These are phyloP conservation scores for Cremastobaeus sp. DNA, from an alignment of 2,888 invertebrate species.

Conservation along the genomic window DNA sequence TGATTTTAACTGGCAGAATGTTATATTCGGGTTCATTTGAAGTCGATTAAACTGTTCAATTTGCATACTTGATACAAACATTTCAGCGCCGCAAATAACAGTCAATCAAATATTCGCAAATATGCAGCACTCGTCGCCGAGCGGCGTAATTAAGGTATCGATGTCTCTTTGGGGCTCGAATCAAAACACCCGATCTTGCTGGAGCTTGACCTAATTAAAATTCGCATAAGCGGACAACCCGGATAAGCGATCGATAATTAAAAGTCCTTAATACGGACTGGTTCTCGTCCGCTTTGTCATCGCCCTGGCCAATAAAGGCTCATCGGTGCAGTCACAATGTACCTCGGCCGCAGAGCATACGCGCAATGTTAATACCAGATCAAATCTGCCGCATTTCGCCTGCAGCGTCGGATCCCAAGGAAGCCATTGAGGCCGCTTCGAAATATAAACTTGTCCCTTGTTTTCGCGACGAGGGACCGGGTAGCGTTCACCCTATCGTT, in stretches of 20 bases:
- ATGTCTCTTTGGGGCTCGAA: constrained; percentile 5
- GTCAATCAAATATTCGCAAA: constrained; percentile 2
- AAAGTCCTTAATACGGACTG: constrained; percentile 65
- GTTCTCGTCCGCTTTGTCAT: constrained; percentile 73
- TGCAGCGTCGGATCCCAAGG: constrained; percentile 3
- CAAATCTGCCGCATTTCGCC: constrained; percentile 57
- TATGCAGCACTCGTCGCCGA: too few species aligned
- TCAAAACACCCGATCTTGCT: constrained; percentile 2
- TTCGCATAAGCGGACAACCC: constrained; percentile 5
- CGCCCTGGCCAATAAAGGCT: constrained; percentile 71
- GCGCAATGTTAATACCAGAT: constrained; percentile 69
- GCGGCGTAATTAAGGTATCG: constrained; percentile 36
- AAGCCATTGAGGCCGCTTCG: constrained; percentile 25
- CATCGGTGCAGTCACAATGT: too few species aligned
- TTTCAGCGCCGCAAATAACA: not conserved
- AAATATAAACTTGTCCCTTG: constrained; percentile 48
- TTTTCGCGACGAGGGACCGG: constrained; percentile 18
- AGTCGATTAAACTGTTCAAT: too few species aligned
- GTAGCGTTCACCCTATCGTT: constrained; percentile 24
- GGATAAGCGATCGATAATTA: constrained; percentile 70
- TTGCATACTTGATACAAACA: not conserved
- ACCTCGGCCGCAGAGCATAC: constrained; percentile 65
- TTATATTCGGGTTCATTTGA: too few species aligned
- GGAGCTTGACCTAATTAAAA: constrained; percentile 31
- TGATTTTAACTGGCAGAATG: too few species aligned